Evolutionary conservation across 2,113 vertebrate genomes (phyloP).

Genomic region (Proterorhinus semilunaris): DNA sequence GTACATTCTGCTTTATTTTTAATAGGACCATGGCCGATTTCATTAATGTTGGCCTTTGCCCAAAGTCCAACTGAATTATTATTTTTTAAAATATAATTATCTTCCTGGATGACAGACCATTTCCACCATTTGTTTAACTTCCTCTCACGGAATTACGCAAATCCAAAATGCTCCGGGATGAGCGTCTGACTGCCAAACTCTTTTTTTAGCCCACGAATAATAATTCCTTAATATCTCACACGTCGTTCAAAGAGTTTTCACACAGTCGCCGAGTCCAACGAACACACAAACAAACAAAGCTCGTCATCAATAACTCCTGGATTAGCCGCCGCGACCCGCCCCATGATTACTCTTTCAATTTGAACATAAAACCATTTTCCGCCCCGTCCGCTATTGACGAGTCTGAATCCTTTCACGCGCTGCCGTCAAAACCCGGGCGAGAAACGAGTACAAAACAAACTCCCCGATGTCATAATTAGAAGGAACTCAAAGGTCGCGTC

Average conservation of each 20-base stretch:
- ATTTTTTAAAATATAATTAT: too few relatives aligned
- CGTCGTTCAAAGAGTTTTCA: background rate
- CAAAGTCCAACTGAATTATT: too few relatives aligned
- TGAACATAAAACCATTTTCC: conserved; percentile 43
- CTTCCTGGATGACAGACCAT: too few relatives aligned
- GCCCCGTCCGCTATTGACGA: conserved; percentile 51
- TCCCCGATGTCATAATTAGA: conserved; percentile 71
- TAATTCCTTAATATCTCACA: too few relatives aligned
- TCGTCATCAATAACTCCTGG: conserved; percentile 22
- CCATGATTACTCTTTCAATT: conserved; percentile 35
- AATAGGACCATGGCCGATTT: too few relatives aligned
- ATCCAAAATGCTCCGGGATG: too few relatives aligned
- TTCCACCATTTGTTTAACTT: too few relatives aligned
- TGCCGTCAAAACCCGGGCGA: conserved; percentile 28
- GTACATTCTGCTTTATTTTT: too few relatives aligned
- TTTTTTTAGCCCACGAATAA: too few relatives aligned
- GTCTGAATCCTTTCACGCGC: conserved; percentile 41
- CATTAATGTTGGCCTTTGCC: too few relatives aligned
- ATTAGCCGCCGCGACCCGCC: background rate
- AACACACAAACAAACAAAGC: conserved; percentile 9
- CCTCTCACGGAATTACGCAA: too few relatives aligned
- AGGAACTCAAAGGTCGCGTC: conserved; percentile 60
- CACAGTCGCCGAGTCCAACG: background rate
- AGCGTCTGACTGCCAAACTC: too few relatives aligned
- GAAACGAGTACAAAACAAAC: conserved; percentile 32